Conservation (phyloP, 1,140 invertebrate genomes). For the Acromyrmex charruanus region DNA sequence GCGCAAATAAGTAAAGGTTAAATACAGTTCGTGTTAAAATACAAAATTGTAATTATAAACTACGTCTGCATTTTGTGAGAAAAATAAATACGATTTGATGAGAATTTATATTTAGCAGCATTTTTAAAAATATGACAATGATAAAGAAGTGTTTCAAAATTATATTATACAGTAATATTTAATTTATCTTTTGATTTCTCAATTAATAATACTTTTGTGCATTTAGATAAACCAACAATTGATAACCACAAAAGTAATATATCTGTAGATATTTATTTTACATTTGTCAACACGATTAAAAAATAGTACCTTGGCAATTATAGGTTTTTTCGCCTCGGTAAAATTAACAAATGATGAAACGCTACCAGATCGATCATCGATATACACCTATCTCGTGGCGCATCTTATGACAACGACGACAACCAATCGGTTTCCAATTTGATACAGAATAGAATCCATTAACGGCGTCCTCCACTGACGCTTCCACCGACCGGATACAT, state of each 20-base stretch:
- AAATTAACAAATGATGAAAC: slow-evolving; percentile 47
- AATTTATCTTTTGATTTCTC: not conserved
- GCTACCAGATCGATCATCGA: slow-evolving; percentile 46
- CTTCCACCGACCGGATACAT: slow-evolving; percentile 60
- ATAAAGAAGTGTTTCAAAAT: not conserved
- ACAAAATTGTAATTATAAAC: slow-evolving; percentile 22
- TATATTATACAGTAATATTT: not conserved
- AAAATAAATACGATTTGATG: not conserved
- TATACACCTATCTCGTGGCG: slow-evolving; percentile 28
- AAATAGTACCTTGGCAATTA: slow-evolving; percentile 37
- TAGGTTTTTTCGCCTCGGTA: not conserved
- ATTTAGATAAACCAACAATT: not conserved
- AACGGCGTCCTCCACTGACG: slow-evolving; percentile 71
- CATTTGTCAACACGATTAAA: slow-evolving; percentile 21
- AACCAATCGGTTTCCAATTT: slow-evolving; percentile 81
- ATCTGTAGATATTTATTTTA: not conserved
- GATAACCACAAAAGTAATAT: not conserved
- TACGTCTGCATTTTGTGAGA: slow-evolving; percentile 17
- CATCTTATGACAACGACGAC: slow-evolving; percentile 60
- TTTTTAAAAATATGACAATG: not conserved
- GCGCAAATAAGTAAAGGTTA: slow-evolving; percentile 37
- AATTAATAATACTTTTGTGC: not conserved
- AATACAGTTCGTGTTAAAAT: slow-evolving; percentile 17
- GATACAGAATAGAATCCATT: slow-evolving; percentile 83
- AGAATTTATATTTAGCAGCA: not conserved